Base-by-base conservation (phyloP, 2,888 invertebrate genomes). In the Drosophila pseudotakahashii region DNA sequence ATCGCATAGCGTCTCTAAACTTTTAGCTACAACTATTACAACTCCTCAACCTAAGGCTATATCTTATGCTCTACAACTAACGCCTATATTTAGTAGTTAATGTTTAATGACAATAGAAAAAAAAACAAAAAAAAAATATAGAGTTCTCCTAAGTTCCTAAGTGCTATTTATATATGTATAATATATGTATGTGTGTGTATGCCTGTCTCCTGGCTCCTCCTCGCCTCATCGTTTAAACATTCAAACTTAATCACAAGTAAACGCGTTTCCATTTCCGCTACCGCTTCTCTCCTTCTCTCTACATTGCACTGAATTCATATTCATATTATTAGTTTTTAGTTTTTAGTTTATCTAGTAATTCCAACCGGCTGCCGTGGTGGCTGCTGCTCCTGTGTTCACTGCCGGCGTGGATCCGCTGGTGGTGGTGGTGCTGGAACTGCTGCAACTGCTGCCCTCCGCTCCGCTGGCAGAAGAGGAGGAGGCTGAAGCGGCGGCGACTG, bases 181-280 rank as follows among this genome's bases (percentile, higher is more conserved):
- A 55, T 68, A 55, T 62, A 64, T 47, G n/a, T 30, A 47, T 47
- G 45, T 11, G 39, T 54, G 62, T 30, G 41, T 36, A 14, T 45
- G n/a, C n/a, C n/a, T n/a, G n/a, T n/a, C n/a, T n/a, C n/a, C n/a
- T n/a, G n/a, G n/a, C n/a, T n/a, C n/a, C n/a, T n/a, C 26, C 30
- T 37, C 13, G 13, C 19, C 2, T 19, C 32, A 23, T 39, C n/a
- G 32, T 44, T 55, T 60, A 62, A 79, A 64, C 45, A 64, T 80
- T 68, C 79, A 85, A 81, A 82, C 82, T 84, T 76, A 82, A 82
- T 82, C 82, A 82, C 82, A 82, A 81, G 84, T 81, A 82, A 82
- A 81, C 87, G 69, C 80, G 59, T 48, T 45, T 23, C 13, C 44
- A 19, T 26, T 19, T 19, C 19, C 19, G 23, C 23, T 23, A 3